Percentiles rank a stretch among this genome's conserved stretches.
These are phyloP conservation scores for Phragmatobia fuliginosa DNA, from an alignment of 2,888 invertebrate genomes.

Conservation along the genomic window DNA sequence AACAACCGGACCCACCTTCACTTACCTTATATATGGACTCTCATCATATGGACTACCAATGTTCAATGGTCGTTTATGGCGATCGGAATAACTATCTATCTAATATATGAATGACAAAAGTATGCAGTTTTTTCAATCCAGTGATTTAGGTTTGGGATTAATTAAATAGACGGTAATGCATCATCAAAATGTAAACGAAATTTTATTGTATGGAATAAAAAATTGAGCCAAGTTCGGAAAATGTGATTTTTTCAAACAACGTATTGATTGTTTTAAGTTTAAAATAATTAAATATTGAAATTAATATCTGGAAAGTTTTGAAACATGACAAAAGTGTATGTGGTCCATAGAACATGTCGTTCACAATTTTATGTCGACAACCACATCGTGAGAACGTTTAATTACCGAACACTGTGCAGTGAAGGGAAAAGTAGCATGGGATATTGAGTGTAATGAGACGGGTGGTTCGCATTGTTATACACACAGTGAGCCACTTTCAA, in stretches of 20 bases:
- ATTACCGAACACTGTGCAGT: conserved; percentile 15
- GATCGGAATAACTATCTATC: too few species aligned
- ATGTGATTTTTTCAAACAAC: too few species aligned
- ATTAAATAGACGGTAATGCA: background rate
- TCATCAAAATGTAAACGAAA: background rate
- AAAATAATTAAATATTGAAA: too few species aligned
- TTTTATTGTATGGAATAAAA: background rate
- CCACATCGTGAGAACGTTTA: conserved; percentile 29
- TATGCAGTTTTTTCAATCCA: too few species aligned
- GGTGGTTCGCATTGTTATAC: conserved; percentile 24
- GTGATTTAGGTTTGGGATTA: too few species aligned
- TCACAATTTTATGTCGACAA: conserved; percentile 28
- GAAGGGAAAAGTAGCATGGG: background rate
- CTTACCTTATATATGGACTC: background rate
- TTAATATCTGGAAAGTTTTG: background rate
- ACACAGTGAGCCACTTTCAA: background rate
- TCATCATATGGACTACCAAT: too few species aligned
- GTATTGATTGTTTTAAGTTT: too few species aligned
- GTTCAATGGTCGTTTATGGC: too few species aligned
- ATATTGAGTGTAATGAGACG: background rate
- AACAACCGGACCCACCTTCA: background rate
- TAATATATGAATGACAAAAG: too few species aligned
- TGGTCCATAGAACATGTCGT: conserved; percentile 8
- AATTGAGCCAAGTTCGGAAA: background rate
- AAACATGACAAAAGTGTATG: background rate